phyloP scores from a whole-genome alignment of 2,888 invertebrate species.

The Digitonthophagus gazella region DNA sequence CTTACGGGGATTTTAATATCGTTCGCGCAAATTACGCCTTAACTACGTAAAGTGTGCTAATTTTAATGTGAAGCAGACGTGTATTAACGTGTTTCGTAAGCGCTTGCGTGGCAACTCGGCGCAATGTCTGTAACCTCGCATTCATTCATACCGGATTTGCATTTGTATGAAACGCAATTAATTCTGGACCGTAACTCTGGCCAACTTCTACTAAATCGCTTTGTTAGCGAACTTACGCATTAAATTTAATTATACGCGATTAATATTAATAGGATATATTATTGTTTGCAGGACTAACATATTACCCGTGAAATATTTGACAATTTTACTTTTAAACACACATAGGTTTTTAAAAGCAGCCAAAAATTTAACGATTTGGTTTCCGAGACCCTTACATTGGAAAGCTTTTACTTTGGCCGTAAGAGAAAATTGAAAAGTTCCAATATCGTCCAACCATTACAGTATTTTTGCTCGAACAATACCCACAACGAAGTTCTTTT shows the following conservation, averaged over 20 bases:
- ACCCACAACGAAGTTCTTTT: conserved; percentile 16
- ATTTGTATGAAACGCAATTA: neutral
- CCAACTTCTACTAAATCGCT: neutral
- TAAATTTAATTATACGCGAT: neutral
- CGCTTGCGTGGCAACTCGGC: neutral
- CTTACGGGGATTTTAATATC: neutral
- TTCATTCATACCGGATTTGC: neutral
- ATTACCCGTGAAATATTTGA: too few relatives aligned
- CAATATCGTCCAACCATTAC: conserved; percentile 26
- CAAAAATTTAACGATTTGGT: neutral
- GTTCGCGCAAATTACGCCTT: neutral
- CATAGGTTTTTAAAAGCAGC: too few relatives aligned
- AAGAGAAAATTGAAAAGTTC: conserved; percentile 45
- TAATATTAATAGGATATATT: neutral
- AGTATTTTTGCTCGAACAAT: neutral
- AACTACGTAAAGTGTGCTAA: neutral
- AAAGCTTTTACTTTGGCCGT: conserved; percentile 45
- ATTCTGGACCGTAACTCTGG: neutral
- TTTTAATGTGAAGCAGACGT: neutral
- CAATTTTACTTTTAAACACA: too few relatives aligned
- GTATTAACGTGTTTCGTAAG: neutral
- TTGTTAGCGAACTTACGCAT: neutral
- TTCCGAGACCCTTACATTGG: conserved; percentile 35
- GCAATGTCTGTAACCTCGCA: neutral
- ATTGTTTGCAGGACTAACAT: neutral